A percentile compares a stretch with the other conserved stretches of the same genome.
These are phyloP conservation scores for Papilio glaucus DNA, from an alignment of 1,140 invertebrate genomes.

Conservation along the genomic window DNA sequence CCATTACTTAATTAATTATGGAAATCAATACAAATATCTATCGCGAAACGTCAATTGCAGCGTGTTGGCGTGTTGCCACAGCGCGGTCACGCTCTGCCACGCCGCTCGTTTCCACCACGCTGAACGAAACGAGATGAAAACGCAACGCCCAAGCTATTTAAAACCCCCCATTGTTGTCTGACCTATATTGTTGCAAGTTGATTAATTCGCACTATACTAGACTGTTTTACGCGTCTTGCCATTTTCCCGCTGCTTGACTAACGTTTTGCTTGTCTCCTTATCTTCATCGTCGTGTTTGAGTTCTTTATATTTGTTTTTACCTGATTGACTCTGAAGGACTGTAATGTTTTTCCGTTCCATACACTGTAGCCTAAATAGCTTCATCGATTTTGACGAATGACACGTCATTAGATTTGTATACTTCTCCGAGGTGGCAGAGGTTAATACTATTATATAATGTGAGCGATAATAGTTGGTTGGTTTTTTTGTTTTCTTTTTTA, in stretches of 20 bases:
- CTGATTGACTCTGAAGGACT: too few species aligned
- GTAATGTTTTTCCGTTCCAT: too few species aligned
- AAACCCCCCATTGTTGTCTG: slow-evolving; percentile 20
- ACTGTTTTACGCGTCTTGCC: not conserved
- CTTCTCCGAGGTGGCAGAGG: too few species aligned
- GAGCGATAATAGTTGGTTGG: too few species aligned
- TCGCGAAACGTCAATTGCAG: not conserved
- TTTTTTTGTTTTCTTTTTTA: too few species aligned
- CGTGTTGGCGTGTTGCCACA: slow-evolving; percentile 1
- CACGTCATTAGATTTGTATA: too few species aligned
- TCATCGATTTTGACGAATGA: too few species aligned
- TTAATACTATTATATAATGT: too few species aligned
- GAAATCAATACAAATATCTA: not conserved
- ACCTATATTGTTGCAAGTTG: not conserved
- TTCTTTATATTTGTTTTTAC: too few species aligned
- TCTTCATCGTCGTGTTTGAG: too few species aligned
- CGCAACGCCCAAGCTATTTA: slow-evolving; percentile 8
- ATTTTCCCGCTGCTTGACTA: not conserved
- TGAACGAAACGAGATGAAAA: not conserved
- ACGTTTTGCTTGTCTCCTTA: not conserved
- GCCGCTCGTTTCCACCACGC: not conserved
- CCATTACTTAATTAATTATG: too few species aligned
- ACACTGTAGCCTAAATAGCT: too few species aligned
- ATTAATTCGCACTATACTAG: not conserved
- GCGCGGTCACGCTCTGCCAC: not conserved